Base-by-base conservation (phyloP, 2,888 invertebrate genomes). In the Watsonalla cultraria region DNA sequence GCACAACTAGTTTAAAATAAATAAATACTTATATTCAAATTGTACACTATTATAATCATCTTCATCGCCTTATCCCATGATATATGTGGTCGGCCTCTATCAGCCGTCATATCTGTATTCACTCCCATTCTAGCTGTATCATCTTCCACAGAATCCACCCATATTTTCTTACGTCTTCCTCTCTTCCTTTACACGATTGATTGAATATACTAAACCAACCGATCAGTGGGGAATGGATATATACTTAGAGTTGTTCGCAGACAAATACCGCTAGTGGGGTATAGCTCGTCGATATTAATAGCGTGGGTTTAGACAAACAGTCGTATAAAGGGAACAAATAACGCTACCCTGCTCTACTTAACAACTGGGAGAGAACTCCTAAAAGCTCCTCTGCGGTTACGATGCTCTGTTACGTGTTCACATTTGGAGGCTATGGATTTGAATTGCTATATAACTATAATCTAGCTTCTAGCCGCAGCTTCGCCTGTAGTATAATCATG, bases 291-390 rank as follows among this genome's bases (percentile, higher is more conserved):
- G 60, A 75, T 84, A 84, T 84, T 79, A 83, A 84, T 84, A 74
- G 85, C 71, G 64, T 61, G 64, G 68, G 68, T 60, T 56, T 59
- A 42, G 66, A 86, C 80, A 80, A 82, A 86, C 80, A 72, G 80
- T 74, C 70, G 74, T 70, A 75, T 71, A 76, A 76, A 79, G 73
- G 62, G 70, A 84, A 86, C 86, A 82, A 86, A 88, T 84, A 85
- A 84, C 80, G 78, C 64, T 61, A 59, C 65, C 61, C 64, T 66
- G 60, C 63, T 65, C 80, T 77, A 86, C 86, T 85, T 86, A 87
- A 86, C 85, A 84, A 77, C 49, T 49, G 49, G 14, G 49, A 49
- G 49, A 49, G 49, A 37, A 39, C 49, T 49, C 54, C 60, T 60
- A 51, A 55, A 60, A 65, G 65, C 72, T 70, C 66, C 54, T 54